phyloP scores from a whole-genome alignment of 2,888 invertebrate species.

The Catocala fraxini region DNA sequence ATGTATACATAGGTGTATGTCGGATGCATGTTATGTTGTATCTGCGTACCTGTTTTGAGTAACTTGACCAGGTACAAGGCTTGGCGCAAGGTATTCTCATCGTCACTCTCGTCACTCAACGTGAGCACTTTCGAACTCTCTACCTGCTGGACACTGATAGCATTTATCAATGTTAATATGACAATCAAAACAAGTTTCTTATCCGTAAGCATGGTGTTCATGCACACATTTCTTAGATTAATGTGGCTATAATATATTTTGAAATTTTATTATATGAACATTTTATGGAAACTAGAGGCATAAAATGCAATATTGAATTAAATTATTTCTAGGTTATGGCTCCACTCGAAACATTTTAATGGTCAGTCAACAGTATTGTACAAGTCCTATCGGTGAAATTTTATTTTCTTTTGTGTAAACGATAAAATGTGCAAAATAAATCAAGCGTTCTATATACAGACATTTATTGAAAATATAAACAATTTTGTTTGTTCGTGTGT shows the following conservation, averaged over 20 bases:
- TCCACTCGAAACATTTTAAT: not conserved
- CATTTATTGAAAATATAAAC: not conserved
- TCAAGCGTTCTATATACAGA: not conserved
- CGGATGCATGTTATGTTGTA: too few relatives aligned
- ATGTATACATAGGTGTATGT: too few relatives aligned
- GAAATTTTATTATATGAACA: not conserved
- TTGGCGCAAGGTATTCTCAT: conserved; percentile 57
- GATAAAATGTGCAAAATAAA: not conserved
- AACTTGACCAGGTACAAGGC: conserved; percentile 63
- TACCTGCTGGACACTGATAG: not conserved
- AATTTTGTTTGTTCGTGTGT: not conserved
- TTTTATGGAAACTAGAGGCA: not conserved
- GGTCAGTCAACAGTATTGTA: too few relatives aligned
- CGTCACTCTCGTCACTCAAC: conserved; percentile 41
- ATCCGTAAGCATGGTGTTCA: not conserved
- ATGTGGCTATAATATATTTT: not conserved
- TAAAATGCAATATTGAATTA: too few relatives aligned
- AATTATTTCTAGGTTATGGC: not conserved
- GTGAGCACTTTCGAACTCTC: not conserved
- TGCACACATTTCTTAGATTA: not conserved
- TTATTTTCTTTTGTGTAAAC: too few relatives aligned
- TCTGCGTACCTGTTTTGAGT: conserved; percentile 59
- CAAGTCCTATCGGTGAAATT: too few relatives aligned
- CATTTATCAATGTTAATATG: conserved; percentile 8
- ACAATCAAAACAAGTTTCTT: conserved; percentile 3